phyloP scores from a whole-genome alignment of 2,113 vertebrate species.

The Azemiops feae region DNA sequence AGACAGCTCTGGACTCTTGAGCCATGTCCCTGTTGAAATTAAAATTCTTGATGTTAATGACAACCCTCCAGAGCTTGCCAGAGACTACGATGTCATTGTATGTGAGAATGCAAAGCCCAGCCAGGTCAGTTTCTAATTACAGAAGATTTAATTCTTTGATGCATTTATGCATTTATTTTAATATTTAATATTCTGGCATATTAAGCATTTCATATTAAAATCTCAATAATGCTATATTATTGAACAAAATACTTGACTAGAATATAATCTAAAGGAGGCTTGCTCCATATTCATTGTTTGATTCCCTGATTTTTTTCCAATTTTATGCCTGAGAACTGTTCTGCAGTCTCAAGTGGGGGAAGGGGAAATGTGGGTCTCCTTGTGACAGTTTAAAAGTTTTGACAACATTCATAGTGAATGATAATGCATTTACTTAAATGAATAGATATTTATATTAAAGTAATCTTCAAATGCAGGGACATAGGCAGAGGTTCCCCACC shows the following conservation, averaged over 20 bases:
- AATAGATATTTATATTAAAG: conserved; percentile 26
- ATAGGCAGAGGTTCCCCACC: conserved; percentile 1
- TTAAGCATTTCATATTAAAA: neutral
- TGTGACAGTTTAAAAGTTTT: neutral
- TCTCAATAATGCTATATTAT: neutral
- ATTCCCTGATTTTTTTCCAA: neutral
- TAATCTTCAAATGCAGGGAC: neutral
- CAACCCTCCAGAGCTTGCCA: conserved; percentile 86
- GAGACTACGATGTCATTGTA: conserved; percentile 86
- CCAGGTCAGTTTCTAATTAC: conserved; percentile 78
- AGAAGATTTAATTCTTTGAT: neutral
- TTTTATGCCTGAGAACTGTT: neutral
- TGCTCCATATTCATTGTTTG: neutral
- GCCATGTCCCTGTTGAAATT: conserved; percentile 83
- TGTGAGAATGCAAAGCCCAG: conserved; percentile 90
- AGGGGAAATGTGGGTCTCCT: neutral
- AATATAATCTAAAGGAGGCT: neutral
- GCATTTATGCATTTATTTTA: neutral
- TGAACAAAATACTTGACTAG: neutral
- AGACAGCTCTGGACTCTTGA: conserved; percentile 88
- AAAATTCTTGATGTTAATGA: conserved; percentile 94
- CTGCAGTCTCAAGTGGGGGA: neutral
- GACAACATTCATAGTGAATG: neutral
- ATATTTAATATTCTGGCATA: neutral
- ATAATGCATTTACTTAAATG: no score